Evolutionary conservation across 1,140 invertebrate genomes (phyloP).

Genomic region (Bactericera cockerelli): DNA sequence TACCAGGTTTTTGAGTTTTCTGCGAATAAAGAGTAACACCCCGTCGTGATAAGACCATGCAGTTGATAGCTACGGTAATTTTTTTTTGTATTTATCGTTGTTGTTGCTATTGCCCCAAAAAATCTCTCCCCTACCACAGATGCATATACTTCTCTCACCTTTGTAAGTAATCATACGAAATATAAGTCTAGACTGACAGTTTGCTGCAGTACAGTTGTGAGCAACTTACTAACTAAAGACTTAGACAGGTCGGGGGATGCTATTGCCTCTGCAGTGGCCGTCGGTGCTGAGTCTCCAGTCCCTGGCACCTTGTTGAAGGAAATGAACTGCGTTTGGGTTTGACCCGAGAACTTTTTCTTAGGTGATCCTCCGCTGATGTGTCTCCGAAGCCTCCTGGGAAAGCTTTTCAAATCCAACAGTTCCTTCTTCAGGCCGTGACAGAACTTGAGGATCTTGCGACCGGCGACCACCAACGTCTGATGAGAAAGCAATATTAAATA

Average conservation of each 20-base stretch:
- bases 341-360: conserved; percentile 37
- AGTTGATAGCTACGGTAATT: no score
- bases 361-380: conserved; percentile 15
- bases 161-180: no score
- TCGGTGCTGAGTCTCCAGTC: conserved; percentile 40
- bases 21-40: no score
- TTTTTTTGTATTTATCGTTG: no score
- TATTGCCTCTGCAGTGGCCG: conserved; percentile 60
- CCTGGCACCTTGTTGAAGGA: conserved; percentile 36
- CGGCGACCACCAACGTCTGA: neutral
- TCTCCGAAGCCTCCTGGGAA: neutral
- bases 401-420: neutral
- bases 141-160: no score
- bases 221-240: conserved; percentile 58
- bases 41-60: no score
- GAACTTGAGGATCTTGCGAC: neutral
- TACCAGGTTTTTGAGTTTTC: no score
- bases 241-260: conserved; percentile 50
- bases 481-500: no score
- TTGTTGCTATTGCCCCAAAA: no score
- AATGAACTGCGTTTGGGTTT: conserved; percentile 68
- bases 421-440: neutral
- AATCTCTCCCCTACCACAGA: no score
- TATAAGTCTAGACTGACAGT: no score
- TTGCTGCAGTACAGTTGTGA: no score